These are phyloP conservation scores for Jordanella pulchra DNA, from an alignment of 2,797 vertebrate species.

Conservation along the genomic window DNA sequence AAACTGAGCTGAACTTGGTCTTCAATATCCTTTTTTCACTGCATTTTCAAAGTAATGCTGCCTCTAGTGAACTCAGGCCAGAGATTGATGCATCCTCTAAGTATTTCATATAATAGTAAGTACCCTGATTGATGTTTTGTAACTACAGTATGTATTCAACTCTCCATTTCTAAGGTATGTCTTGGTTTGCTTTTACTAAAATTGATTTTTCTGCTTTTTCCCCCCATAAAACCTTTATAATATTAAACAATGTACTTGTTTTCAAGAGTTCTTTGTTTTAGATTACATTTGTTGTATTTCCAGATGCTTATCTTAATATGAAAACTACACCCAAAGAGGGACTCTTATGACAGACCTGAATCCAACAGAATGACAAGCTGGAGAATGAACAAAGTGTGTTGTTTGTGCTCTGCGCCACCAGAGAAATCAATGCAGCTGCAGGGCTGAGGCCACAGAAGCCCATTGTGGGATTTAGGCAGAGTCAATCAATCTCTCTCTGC, in stretches of 20 bases:
- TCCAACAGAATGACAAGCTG: conserved; percentile 38
- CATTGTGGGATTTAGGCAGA: conserved; percentile 64
- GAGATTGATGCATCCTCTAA: too few species aligned
- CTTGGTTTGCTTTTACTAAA: too few species aligned
- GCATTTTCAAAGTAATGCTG: too few species aligned
- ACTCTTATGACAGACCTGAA: conserved; percentile 24
- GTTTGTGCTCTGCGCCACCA: conserved; percentile 71
- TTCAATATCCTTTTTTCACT: too few species aligned
- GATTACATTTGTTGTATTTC: not conserved
- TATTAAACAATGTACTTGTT: not conserved
- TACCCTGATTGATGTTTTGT: too few species aligned
- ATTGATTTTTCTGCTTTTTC: too few species aligned
- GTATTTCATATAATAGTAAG: too few species aligned
- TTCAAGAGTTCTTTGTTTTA: not conserved
- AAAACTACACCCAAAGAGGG: conserved; percentile 12
- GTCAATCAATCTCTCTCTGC: conserved; percentile 70
- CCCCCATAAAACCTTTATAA: not conserved
- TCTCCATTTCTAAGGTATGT: not conserved
- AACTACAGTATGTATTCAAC: too few species aligned
- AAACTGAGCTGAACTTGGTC: too few species aligned
- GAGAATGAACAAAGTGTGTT: conserved; percentile 47
- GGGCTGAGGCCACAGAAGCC: conserved; percentile 58
- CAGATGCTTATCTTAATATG: not conserved
- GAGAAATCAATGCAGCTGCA: conserved; percentile 76
- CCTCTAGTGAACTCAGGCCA: too few species aligned